phyloP scores from a whole-genome alignment of 2,888 invertebrate species.

The Geophilus truncorum region DNA sequence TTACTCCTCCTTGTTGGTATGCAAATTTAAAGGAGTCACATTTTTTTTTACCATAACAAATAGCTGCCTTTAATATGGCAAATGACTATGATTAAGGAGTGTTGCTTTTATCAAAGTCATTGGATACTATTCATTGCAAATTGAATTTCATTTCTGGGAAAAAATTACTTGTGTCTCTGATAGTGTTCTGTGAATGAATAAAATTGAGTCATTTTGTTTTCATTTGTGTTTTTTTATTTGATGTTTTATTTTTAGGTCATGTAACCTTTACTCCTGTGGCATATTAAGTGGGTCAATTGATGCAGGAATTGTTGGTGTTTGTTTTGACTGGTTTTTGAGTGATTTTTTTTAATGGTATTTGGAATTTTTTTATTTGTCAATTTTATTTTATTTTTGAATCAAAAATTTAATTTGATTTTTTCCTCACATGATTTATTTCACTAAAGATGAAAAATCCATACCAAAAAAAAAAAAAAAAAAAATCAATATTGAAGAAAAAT shows the following conservation, averaged over 20 bases:
- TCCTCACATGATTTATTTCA: too few species aligned
- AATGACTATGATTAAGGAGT: constrained; percentile 8
- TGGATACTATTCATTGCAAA: not conserved
- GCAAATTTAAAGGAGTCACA: not conserved
- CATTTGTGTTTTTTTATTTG: not conserved
- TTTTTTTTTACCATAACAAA: not conserved
- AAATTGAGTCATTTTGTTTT: not conserved
- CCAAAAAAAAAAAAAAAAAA: not conserved
- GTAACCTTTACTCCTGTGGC: too few species aligned
- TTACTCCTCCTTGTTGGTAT: not conserved
- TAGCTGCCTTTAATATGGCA: not conserved
- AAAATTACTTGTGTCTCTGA: not conserved
- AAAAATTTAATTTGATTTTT: too few species aligned
- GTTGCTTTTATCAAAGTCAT: not conserved
- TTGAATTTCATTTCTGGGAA: not conserved
- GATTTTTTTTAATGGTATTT: too few species aligned
- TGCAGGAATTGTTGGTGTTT: too few species aligned
- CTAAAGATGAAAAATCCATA: too few species aligned
- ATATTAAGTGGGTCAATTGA: too few species aligned
- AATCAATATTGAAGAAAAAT: too few species aligned
- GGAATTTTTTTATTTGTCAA: too few species aligned
- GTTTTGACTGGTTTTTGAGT: too few species aligned
- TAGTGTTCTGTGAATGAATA: not conserved
- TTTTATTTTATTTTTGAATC: too few species aligned
- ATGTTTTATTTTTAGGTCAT: not conserved